Conservation (phyloP, 2,888 invertebrate genomes). For the Dasypolia templi region DNA sequence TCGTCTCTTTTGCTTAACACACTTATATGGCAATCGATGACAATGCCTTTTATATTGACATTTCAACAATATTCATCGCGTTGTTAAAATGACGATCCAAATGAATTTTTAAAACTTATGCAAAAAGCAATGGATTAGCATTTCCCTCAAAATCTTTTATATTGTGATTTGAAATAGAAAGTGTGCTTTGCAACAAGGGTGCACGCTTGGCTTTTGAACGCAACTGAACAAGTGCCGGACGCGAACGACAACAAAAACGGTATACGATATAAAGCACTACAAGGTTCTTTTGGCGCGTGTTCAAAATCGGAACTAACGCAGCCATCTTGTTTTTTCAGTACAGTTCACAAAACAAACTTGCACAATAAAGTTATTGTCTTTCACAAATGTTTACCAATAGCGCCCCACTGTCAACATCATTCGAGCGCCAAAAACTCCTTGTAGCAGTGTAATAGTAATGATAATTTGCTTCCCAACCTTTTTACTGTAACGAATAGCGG, state of each 20-base stretch:
- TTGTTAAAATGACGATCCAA: background rate
- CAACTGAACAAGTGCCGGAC: background rate
- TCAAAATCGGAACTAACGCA: background rate
- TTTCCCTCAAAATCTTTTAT: background rate
- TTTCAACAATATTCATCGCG: background rate
- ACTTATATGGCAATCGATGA: background rate
- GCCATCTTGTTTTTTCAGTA: background rate
- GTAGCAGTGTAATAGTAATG: background rate
- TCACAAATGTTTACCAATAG: background rate
- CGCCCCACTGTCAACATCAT: background rate
- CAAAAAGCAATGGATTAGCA: background rate
- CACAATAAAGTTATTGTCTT: background rate
- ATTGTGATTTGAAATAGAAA: background rate
- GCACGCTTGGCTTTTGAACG: background rate
- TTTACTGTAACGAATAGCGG: background rate
- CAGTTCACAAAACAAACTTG: background rate
- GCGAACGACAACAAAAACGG: background rate
- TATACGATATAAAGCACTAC: background rate
- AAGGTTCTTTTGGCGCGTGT: background rate
- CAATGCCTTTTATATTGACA: background rate
- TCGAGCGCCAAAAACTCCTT: background rate
- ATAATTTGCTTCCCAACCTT: background rate
- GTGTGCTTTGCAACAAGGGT: background rate
- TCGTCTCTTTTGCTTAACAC: constrained; percentile 6
- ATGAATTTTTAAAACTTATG: background rate